Evolutionary conservation across 2,888 invertebrate genomes (phyloP).

Genomic region (Lathronympha strigana): DNA sequence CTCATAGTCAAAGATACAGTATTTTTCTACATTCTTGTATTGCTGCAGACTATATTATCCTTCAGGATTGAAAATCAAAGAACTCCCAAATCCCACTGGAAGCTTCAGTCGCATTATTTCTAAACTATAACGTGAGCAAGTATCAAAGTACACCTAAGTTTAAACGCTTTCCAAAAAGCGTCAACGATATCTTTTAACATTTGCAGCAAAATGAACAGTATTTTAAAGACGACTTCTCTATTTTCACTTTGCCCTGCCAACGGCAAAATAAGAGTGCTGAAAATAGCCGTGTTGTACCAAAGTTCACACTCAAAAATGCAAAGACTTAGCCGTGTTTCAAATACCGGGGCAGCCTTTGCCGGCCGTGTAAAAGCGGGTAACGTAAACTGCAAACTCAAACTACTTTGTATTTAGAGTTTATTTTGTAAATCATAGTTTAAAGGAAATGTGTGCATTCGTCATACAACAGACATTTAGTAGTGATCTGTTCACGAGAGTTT

Average conservation of each 20-base stretch:
- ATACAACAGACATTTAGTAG: too few relatives aligned
- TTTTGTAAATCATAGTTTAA: too few relatives aligned
- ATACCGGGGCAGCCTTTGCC: background rate
- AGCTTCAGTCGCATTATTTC: too few relatives aligned
- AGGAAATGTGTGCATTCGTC: too few relatives aligned
- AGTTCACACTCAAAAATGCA: constrained; percentile 31
- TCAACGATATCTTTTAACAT: background rate
- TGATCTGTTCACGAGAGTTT: too few relatives aligned
- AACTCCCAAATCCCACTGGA: too few relatives aligned
- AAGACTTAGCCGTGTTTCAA: constrained; percentile 15
- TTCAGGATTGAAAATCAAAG: too few relatives aligned
- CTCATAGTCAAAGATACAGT: too few relatives aligned
- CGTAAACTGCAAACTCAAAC: constrained; percentile 1
- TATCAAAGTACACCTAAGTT: background rate
- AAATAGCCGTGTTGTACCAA: constrained; percentile 31
- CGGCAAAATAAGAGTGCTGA: constrained; percentile 22
- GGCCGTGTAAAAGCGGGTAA: background rate
- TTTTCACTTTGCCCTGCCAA: background rate
- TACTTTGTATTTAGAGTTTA: background rate
- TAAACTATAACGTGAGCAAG: too few relatives aligned
- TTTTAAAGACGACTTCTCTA: constrained; percentile 6
- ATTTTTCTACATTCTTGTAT: too few relatives aligned
- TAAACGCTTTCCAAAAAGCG: background rate
- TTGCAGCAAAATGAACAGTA: background rate
- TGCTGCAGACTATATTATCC: too few relatives aligned